Percentiles rank a stretch among this genome's conserved stretches.
These are phyloP conservation scores for Cathartes aura DNA, from an alignment of 2,113 vertebrate genomes.

Conservation along the genomic window DNA sequence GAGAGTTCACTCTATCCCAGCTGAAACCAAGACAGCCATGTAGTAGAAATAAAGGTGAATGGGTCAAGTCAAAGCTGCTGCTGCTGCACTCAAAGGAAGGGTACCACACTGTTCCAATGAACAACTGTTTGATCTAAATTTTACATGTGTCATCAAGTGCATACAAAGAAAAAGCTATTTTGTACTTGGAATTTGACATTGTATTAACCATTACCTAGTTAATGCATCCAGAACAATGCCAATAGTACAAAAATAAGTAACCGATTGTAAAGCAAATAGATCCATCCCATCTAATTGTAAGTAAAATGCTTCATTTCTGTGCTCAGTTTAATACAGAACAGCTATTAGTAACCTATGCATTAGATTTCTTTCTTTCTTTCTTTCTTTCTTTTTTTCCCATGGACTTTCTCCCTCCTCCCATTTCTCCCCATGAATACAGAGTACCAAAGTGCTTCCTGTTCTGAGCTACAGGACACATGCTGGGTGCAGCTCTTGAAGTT, in stretches of 20 bases:
- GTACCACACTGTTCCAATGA: background rate
- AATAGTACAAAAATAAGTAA: background rate
- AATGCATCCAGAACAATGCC: background rate
- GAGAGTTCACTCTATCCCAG: too few species aligned
- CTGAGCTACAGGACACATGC: conserved; percentile 63
- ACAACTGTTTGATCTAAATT: background rate
- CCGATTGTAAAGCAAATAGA: background rate
- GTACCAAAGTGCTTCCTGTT: conserved; percentile 57
- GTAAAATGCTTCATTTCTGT: background rate
- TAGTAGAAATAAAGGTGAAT: background rate
- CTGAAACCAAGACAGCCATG: too few species aligned
- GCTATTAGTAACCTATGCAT: background rate
- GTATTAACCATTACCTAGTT: background rate
- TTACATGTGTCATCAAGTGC: background rate
- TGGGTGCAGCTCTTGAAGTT: conserved; percentile 69
- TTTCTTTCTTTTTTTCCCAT: background rate
- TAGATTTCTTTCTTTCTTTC: background rate
- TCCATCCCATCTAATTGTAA: background rate
- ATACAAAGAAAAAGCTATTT: background rate
- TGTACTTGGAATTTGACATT: background rate
- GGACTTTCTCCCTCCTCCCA: background rate
- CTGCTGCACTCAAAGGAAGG: background rate
- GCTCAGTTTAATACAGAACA: background rate
- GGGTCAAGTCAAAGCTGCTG: background rate
- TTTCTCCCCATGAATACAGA: conserved; percentile 35